phyloP scores from a whole-genome alignment of 2,888 invertebrate species.

The Ethmia dodecea region DNA sequence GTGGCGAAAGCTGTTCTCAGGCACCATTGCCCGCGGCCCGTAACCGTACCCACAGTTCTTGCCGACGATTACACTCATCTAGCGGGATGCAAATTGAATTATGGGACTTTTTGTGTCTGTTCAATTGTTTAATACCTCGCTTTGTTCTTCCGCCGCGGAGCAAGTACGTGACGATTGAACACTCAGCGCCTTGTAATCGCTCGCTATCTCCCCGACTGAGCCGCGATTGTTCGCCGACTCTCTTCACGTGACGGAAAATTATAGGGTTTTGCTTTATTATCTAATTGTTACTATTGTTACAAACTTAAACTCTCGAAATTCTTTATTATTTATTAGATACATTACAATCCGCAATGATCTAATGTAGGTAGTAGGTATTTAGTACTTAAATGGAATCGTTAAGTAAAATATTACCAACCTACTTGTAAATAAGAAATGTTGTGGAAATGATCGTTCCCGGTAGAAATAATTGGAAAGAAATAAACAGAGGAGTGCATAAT shows the following conservation, averaged over 20 bases:
- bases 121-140: constrained; percentile 66
- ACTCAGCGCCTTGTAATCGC: constrained; percentile 63
- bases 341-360: not conserved
- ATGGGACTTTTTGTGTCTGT: constrained; percentile 71
- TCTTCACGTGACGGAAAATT: constrained; percentile 66
- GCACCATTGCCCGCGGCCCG: constrained; percentile 37
- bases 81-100: constrained; percentile 77
- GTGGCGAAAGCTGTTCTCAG: constrained; percentile 71
- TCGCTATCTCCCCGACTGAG: constrained; percentile 41
- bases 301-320: constrained; percentile 41
- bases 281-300: constrained; percentile 70
- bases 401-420: constrained; percentile 32
- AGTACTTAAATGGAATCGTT: constrained; percentile 18
- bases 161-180: constrained; percentile 68
- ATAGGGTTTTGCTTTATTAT: constrained; percentile 70
- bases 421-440: constrained; percentile 39
- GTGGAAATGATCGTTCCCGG: constrained; percentile 37
- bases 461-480: constrained; percentile 45
- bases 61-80: constrained; percentile 62
- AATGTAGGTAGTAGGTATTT: not conserved
- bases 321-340: constrained; percentile 27
- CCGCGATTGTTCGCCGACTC: constrained; percentile 25
- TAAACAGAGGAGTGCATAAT: constrained; percentile 49
- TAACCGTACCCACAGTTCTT: constrained; percentile 58
- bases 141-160: constrained; percentile 59